Conservation (phyloP, 2,113 vertebrate species). For the Corydoras maculifer region DNA sequence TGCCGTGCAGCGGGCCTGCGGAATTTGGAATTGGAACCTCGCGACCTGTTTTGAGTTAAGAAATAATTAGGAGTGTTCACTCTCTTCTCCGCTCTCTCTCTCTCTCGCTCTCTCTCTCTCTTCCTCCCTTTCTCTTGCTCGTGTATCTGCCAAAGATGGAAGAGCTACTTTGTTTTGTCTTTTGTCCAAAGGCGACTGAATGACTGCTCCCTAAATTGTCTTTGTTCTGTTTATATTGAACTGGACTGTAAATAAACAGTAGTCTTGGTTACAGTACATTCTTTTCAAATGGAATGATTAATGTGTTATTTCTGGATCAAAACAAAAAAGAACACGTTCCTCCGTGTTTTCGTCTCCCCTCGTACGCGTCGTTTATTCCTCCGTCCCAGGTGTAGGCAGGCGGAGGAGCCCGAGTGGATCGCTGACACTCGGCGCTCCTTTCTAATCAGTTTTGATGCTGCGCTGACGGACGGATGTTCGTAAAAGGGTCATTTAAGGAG, state of each 20-base stretch:
- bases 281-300: conserved; percentile 60
- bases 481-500: conserved; percentile 36
- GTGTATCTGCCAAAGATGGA: conserved; percentile 27
- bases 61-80: conserved; percentile 44
- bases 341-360: conserved; percentile 6
- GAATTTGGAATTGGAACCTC: conserved; percentile 38
- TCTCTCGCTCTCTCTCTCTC: conserved; percentile 15
- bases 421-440: conserved; percentile 20
- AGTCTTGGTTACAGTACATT: conserved; percentile 24
- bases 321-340: conserved; percentile 32
- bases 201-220: conserved; percentile 22
- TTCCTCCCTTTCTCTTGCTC: conserved; percentile 15
- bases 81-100: conserved; percentile 15
- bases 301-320: conserved; percentile 51
- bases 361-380: no score
- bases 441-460: conserved; percentile 43
- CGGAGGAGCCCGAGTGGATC: no score
- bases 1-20: conserved; percentile 37
- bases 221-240: conserved; percentile 27
- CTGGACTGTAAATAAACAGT: conserved; percentile 29
- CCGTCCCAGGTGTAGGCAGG: no score
- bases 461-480: conserved; percentile 35
- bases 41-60: conserved; percentile 47
- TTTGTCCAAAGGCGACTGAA: conserved; percentile 19
- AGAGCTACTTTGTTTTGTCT: conserved; percentile 15